A percentile compares a stretch with the other conserved stretches of the same genome.
phyloP scores from a whole-genome alignment of 2,797 vertebrate genomes.

The Agapornis canus region DNA sequence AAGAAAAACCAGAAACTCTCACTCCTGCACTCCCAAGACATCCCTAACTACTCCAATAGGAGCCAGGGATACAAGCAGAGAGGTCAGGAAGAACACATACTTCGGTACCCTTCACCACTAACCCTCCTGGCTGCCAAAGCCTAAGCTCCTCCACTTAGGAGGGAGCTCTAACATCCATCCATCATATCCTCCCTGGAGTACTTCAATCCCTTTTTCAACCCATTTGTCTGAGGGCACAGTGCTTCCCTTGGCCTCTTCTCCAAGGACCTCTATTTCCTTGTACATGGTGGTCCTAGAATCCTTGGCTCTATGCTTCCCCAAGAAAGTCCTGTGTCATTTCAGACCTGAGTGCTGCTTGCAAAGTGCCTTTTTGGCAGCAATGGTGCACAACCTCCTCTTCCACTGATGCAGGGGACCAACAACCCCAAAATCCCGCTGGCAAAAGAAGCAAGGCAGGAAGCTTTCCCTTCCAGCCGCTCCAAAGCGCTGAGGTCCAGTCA shows the following conservation, averaged over 20 bases:
- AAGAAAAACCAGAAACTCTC: not conserved
- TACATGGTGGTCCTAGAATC: not conserved
- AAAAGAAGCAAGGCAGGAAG: rapidly evolving
- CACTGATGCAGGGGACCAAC: not conserved
- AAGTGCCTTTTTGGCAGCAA: not conserved
- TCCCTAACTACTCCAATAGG: not conserved
- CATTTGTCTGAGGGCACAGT: not conserved
- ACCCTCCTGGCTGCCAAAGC: not conserved
- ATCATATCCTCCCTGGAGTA: not conserved
- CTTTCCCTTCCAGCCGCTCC: rapidly evolving
- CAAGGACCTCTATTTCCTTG: not conserved
- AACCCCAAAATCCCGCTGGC: not conserved
- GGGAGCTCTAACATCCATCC: not conserved
- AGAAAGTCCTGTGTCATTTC: rapidly evolving
- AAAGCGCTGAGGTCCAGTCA: not conserved
- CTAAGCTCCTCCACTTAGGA: not conserved
- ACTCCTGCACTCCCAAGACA: not conserved
- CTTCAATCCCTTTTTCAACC: not conserved
- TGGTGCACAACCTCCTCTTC: not conserved
- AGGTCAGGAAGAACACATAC: not conserved
- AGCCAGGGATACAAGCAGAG: not conserved
- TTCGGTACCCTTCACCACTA: not conserved
- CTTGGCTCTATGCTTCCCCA: not conserved
- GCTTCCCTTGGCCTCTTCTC: not conserved
- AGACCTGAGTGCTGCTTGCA: not conserved